Conservation (phyloP, 2,888 invertebrate genomes). For the Ophonus ardosiacus region DNA sequence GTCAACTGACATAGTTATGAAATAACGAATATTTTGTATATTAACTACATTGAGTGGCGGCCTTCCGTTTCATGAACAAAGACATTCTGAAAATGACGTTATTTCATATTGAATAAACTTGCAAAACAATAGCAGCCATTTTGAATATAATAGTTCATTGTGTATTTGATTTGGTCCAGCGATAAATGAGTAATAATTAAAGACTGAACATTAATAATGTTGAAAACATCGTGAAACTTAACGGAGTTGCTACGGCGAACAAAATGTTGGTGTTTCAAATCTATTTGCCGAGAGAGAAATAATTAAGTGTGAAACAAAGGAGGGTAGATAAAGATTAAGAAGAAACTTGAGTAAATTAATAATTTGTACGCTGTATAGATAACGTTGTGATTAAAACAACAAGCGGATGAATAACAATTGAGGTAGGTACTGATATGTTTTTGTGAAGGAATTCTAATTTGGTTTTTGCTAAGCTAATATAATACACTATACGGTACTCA, state of each 20-base stretch:
- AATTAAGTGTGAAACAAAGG: constrained; percentile 44
- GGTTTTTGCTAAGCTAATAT: neutral
- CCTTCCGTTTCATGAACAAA: constrained; percentile 56
- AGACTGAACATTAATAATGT: constrained; percentile 56
- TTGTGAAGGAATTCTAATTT: neutral
- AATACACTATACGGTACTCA: neutral
- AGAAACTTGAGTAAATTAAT: constrained; percentile 49
- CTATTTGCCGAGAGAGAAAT: neutral
- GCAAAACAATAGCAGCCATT: constrained; percentile 56
- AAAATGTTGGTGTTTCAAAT: constrained; percentile 6
- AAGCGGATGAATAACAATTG: constrained; percentile 41
- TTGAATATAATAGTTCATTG: constrained; percentile 61
- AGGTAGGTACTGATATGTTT: constrained; percentile 23
- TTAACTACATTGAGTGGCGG: constrained; percentile 32
- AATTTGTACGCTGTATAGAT: constrained; percentile 40
- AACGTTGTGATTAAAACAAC: constrained; percentile 46
- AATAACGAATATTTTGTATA: constrained; percentile 54
- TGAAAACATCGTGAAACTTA: constrained; percentile 40
- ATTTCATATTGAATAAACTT: constrained; percentile 55
- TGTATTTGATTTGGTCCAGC: constrained; percentile 61
- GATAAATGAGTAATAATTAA: constrained; percentile 55
- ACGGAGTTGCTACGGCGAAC: constrained; percentile 17
- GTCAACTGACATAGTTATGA: constrained; percentile 44
- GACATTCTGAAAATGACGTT: constrained; percentile 58
- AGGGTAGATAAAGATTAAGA: constrained; percentile 43